phyloP scores from a whole-genome alignment of 1,140 invertebrate species.

The Popillia japonica region DNA sequence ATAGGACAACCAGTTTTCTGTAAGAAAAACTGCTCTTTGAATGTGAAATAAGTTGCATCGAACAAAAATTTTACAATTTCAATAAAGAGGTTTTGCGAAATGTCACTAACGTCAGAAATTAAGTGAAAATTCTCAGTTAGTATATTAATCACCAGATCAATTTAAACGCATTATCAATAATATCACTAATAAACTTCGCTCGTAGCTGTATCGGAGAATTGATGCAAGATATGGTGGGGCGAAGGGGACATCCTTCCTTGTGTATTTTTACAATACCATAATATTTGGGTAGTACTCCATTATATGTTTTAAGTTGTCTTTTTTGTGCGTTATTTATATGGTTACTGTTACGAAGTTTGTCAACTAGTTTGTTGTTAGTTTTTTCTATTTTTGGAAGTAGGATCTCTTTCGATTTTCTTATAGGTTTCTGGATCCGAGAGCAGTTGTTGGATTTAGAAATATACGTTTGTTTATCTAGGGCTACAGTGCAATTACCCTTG shows the following conservation, averaged over 20 bases:
- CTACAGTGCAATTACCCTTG: no score
- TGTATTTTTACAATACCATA: conserved; percentile 19
- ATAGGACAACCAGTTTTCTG: not conserved
- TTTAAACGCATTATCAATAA: not conserved
- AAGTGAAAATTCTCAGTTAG: not conserved
- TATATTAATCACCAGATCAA: not conserved
- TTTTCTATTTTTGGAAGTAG: no score
- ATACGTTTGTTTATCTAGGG: no score
- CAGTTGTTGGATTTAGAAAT: no score
- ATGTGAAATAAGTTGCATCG: not conserved
- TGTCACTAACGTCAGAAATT: not conserved
- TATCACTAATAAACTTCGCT: not conserved
- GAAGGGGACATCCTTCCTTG: conserved; percentile 4
- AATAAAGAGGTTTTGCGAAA: not conserved
- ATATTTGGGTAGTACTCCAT: not conserved
- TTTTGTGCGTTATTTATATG: no score
- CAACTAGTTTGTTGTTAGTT: no score
- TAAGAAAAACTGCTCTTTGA: not conserved
- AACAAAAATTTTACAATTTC: not conserved
- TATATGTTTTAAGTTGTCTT: not conserved
- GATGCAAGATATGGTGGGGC: not conserved
- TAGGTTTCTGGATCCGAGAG: no score
- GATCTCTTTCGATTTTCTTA: no score
- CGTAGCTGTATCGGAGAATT: not conserved
- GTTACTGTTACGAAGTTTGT: no score